Percentiles rank a stretch among this genome's conserved stretches.
phyloP scores from a whole-genome alignment of 1,140 invertebrate genomes.

The Sitobion miscanthi region DNA sequence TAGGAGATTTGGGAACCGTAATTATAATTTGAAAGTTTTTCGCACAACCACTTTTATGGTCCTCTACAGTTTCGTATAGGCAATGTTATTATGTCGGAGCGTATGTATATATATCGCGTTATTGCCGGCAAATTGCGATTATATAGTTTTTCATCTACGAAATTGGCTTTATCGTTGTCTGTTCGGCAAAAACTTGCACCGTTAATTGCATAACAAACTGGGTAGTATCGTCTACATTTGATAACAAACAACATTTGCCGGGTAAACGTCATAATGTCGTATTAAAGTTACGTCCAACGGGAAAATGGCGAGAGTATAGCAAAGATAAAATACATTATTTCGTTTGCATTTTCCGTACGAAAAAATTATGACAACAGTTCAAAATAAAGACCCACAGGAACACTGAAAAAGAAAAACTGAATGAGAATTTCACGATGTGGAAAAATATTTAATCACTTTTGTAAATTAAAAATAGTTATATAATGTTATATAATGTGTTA shows the following conservation, averaged over 20 bases:
- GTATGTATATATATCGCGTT: not conserved
- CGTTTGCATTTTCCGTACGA: not conserved
- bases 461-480: not conserved
- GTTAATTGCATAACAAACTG: not conserved
- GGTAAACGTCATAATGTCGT: not conserved
- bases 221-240: not conserved
- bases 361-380: not conserved
- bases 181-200: not conserved
- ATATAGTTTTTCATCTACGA: not conserved
- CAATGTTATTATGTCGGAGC: not conserved
- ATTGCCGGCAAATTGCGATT: not conserved
- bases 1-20: not conserved
- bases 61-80: not conserved
- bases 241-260: not conserved
- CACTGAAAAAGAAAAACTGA: not conserved
- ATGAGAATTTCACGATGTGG: not conserved
- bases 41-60: not conserved
- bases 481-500: not conserved
- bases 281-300: not conserved
- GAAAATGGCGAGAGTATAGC: not conserved
- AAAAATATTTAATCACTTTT: not conserved
- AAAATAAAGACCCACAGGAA: not conserved
- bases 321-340: not conserved
- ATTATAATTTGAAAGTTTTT: slow-evolving; percentile 3
- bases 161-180: not conserved